Evolutionary conservation across 2,113 vertebrate species (phyloP).

Genomic region (Microtus montanus): DNA sequence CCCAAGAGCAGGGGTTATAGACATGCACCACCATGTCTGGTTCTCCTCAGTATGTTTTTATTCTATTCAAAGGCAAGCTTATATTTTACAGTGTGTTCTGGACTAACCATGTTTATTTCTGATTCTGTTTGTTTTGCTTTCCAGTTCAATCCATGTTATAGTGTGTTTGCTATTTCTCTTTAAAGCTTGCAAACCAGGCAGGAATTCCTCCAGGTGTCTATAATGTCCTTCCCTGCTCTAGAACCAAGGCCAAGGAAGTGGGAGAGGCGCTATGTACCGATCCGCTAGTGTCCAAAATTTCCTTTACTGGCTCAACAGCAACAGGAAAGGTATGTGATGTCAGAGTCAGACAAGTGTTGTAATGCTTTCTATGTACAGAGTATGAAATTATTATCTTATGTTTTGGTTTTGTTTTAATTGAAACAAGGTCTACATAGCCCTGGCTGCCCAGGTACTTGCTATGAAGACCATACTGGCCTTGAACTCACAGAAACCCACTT

Average conservation of each 20-base stretch:
- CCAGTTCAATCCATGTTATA: not conserved
- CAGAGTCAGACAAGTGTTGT: not conserved
- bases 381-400: not conserved
- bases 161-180: constrained; percentile 35
- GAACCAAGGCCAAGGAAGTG: constrained; percentile 88
- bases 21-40: not conserved
- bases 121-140: not conserved
- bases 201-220: constrained; percentile 94
- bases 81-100: not conserved
- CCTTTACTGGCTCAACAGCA: constrained; percentile 97
- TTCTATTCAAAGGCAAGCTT: not conserved
- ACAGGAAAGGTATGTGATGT: constrained; percentile 92
- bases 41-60: not conserved
- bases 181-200: constrained; percentile 93
- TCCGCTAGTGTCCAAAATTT: constrained; percentile 94
- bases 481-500: not conserved
- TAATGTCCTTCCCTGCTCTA: constrained; percentile 96
- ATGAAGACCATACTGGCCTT: not conserved
- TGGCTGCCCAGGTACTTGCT: not conserved
- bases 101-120: not conserved
- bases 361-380: not conserved
- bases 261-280: constrained; percentile 94
- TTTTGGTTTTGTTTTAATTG: too few species aligned
- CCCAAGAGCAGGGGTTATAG: not conserved
- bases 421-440: not conserved